Evolutionary conservation across 2,113 vertebrate genomes (phyloP).

Genomic region (Emydura subglobosa): DNA sequence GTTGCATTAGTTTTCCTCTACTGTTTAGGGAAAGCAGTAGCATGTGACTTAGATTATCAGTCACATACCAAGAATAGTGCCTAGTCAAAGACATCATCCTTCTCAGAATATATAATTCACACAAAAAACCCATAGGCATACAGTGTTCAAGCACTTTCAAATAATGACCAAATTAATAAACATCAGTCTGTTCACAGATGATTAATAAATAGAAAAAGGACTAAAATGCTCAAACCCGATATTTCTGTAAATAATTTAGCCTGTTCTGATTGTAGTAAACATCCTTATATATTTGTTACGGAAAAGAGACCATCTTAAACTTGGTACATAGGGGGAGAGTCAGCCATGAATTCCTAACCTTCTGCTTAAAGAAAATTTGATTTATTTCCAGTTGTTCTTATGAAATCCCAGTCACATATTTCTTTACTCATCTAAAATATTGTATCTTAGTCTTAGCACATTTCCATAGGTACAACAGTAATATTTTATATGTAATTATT

Average conservation of each 20-base stretch:
- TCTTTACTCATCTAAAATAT: background rate
- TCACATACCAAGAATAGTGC: background rate
- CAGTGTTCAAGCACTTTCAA: background rate
- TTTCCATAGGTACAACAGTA: background rate
- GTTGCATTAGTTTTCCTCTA: background rate
- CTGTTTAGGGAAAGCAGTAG: fast-evolving
- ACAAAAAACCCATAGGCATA: background rate
- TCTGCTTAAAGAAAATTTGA: background rate
- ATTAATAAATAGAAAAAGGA: fast-evolving
- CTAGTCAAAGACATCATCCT: background rate
- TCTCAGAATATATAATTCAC: background rate
- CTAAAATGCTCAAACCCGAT: background rate
- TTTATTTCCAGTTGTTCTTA: background rate
- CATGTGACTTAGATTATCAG: background rate
- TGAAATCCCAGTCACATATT: background rate
- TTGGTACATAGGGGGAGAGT: background rate
- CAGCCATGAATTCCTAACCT: background rate
- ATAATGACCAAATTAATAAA: background rate
- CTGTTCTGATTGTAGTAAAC: background rate
- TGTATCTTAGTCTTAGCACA: background rate
- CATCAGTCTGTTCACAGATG: background rate
- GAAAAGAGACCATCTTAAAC: background rate
- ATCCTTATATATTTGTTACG: background rate
- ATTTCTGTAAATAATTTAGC: background rate
- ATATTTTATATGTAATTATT: background rate